Evolutionary conservation across 2,113 vertebrate genomes (phyloP).

Genomic region (Onychostoma macrolepis): DNA sequence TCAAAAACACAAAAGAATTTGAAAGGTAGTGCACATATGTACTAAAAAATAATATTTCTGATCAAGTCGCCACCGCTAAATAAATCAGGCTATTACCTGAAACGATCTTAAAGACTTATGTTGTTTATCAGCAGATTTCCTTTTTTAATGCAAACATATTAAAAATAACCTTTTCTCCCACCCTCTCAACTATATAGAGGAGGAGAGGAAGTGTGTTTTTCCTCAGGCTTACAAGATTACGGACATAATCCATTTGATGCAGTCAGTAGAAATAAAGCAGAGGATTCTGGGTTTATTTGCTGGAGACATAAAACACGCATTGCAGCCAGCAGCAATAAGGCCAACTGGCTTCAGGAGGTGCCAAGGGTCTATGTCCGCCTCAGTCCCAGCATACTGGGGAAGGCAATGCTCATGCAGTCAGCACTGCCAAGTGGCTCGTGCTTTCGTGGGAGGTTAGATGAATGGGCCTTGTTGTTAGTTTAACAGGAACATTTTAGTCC

Average conservation of each 20-base stretch:
- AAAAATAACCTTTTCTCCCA: background rate
- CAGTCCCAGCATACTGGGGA: constrained; percentile 14
- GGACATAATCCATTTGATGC: constrained; percentile 38
- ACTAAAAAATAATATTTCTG: background rate
- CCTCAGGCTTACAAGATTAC: constrained; percentile 10
- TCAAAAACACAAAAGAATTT: background rate
- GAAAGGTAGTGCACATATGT: background rate
- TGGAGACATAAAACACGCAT: constrained; percentile 27
- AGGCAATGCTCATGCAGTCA: background rate
- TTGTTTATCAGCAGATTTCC: background rate
- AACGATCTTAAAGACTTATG: background rate
- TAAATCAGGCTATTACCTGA: background rate
- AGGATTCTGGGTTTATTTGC: constrained; percentile 5
- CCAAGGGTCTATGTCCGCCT: background rate
- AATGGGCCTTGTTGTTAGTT: constrained; percentile 25
- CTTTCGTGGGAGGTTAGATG: constrained; percentile 9
- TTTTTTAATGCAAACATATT: background rate
- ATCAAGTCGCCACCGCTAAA: background rate
- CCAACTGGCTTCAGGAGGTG: constrained; percentile 4
- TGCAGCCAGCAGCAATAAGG: background rate
- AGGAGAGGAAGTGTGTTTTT: constrained; percentile 5
- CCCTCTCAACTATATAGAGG: background rate
- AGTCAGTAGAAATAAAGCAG: constrained; percentile 25
- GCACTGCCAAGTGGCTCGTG: constrained; percentile 11
- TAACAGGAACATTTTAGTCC: constrained; percentile 35